A percentile compares a stretch with the other conserved stretches of the same genome.
These are phyloP conservation scores for Erebia aethiops DNA, from an alignment of 2,888 invertebrate genomes.

Conservation along the genomic window DNA sequence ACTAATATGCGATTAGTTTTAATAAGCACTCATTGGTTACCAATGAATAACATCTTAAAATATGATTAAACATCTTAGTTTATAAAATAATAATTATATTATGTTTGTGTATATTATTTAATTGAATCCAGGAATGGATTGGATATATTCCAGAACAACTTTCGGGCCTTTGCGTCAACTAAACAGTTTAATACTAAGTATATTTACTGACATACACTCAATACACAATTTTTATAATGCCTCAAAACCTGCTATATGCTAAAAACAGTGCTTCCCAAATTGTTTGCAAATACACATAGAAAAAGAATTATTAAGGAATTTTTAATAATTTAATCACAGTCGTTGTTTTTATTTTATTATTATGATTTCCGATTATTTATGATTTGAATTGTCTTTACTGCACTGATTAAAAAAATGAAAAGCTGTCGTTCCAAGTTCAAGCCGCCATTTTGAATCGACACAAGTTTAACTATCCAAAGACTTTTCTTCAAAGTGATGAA, in stretches of 20 bases:
- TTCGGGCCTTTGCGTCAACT: not conserved
- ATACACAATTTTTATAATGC: slow-evolving; percentile 1
- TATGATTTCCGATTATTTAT: too few relatives aligned
- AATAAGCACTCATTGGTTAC: not conserved
- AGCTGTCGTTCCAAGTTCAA: too few relatives aligned
- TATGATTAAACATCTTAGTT: slow-evolving; percentile 25
- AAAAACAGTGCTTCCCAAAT: not conserved
- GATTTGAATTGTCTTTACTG: too few relatives aligned
- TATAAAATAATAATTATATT: slow-evolving; percentile 11
- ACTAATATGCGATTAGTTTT: not conserved
- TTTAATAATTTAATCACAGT: not conserved
- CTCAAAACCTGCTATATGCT: not conserved
- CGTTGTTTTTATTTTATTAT: too few relatives aligned
- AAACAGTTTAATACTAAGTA: slow-evolving; percentile 14
- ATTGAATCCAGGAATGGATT: slow-evolving; percentile 26
- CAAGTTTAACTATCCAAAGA: too few relatives aligned
- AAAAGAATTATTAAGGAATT: not conserved
- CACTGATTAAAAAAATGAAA: too few relatives aligned
- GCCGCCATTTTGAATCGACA: too few relatives aligned
- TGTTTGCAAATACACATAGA: not conserved
- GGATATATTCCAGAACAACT: slow-evolving; percentile 27
- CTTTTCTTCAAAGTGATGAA: too few relatives aligned
- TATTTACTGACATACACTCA: not conserved
- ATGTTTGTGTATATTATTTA: not conserved
- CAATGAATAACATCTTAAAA: slow-evolving; percentile 17